Percentiles rank a stretch among this genome's conserved stretches.
Evolutionary conservation across 1,140 invertebrate genomes (phyloP).

Genomic region (Palaemon carinicauda): DNA sequence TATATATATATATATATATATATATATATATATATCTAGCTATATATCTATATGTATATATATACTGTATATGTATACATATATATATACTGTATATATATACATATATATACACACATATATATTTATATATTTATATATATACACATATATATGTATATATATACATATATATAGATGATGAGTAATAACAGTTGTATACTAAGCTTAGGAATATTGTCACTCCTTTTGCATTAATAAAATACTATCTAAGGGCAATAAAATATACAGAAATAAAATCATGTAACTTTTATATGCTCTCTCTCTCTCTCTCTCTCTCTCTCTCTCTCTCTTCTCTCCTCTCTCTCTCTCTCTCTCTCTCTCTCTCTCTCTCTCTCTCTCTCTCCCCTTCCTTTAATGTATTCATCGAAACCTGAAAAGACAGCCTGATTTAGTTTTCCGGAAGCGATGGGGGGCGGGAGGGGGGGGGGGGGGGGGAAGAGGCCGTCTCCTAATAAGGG

Average conservation of each 20-base stretch:
- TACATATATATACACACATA: too few species aligned
- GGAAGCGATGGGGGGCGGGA: too few species aligned
- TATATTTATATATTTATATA: too few species aligned
- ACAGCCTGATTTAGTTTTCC: too few species aligned
- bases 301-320: neutral
- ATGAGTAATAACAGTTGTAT: too few species aligned
- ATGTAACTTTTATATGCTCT: neutral
- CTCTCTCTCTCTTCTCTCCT: neutral
- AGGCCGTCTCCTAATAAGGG: too few species aligned
- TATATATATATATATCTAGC: neutral
- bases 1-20: neutral
- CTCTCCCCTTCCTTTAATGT: neutral
- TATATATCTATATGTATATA: too few species aligned
- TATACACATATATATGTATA: neutral
- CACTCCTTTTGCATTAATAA: neutral
- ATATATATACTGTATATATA: too few species aligned
- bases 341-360: conserved; percentile 12
- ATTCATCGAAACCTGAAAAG: too few species aligned
- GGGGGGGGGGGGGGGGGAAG: too few species aligned
- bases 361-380: conserved; percentile 9
- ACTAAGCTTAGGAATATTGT: neutral
- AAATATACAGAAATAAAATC: neutral
- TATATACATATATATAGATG: neutral
- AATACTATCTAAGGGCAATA: neutral
- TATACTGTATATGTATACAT: too few species aligned